A percentile compares a stretch with the other conserved stretches of the same genome.
Evolutionary conservation across 2,113 vertebrate species (phyloP).

Genomic region (Gobio gobio): DNA sequence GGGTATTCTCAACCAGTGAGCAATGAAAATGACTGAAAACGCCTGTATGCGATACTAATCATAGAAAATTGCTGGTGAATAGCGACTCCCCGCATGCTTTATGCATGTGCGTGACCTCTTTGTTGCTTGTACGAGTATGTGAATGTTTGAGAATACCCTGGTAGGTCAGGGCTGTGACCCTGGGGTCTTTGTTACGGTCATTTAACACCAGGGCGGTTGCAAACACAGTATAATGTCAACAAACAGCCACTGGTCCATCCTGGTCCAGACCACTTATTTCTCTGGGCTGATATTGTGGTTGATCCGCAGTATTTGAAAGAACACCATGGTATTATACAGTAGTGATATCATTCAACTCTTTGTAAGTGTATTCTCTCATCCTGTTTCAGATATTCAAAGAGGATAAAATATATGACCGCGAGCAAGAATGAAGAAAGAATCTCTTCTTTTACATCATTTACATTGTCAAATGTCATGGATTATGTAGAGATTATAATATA

Average conservation of each 20-base stretch:
- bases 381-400: conserved; percentile 5
- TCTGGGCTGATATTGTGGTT: background rate
- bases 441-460: background rate
- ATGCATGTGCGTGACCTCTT: background rate
- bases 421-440: conserved; percentile 2
- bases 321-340: background rate
- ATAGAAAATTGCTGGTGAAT: background rate
- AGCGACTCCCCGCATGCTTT: background rate
- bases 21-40: background rate
- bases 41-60: background rate
- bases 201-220: background rate
- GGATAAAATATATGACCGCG: background rate
- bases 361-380: background rate
- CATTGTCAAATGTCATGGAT: background rate
- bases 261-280: background rate
- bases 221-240: background rate
- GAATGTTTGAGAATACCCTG: conserved; percentile 5
- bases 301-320: background rate
- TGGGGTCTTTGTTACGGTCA: background rate
- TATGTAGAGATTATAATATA: background rate
- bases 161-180: background rate
- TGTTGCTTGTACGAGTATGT: background rate
- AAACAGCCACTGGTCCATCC: background rate
- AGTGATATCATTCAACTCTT: background rate
- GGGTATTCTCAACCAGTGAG: background rate